These are phyloP conservation scores for Apolygus lucorum DNA, from an alignment of 1,140 invertebrate species.

Conservation along the genomic window DNA sequence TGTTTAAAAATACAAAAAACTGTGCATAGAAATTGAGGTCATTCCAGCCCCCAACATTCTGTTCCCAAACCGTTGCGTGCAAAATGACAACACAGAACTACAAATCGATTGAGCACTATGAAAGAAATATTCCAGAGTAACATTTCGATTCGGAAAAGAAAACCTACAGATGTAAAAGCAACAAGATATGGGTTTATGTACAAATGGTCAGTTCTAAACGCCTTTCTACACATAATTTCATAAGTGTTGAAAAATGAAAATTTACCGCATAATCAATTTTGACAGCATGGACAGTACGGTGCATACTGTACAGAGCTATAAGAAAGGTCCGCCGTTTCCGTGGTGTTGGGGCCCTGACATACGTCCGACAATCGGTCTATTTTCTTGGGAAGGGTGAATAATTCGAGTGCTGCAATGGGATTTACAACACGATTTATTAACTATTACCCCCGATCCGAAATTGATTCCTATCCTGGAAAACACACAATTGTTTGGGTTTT, in stretches of 20 bases:
- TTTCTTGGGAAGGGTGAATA: slow-evolving; percentile 10
- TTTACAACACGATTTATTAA: slow-evolving; percentile 7
- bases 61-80: slow-evolving; percentile 21
- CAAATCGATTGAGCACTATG: neutral
- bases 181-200: slow-evolving; percentile 23
- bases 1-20: slow-evolving; percentile 7
- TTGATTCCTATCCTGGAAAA: slow-evolving; percentile 5
- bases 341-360: neutral
- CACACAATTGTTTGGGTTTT: neutral
- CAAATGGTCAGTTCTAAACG: slow-evolving; percentile 21
- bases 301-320: slow-evolving; percentile 21
- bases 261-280: slow-evolving; percentile 26
- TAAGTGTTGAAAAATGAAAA: slow-evolving; percentile 20
- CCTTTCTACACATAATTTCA: slow-evolving; percentile 22
- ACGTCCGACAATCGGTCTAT: neutral
- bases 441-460: slow-evolving; percentile 6
- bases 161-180: slow-evolving; percentile 2
- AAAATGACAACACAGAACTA: slow-evolving; percentile 20
- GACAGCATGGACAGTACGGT: slow-evolving; percentile 26
- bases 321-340: slow-evolving; percentile 18
- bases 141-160: neutral
- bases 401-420: slow-evolving; percentile 4
- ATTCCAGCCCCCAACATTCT: slow-evolving; percentile 15
- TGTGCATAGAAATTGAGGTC: neutral
- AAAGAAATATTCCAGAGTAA: too few species aligned